A percentile compares a stretch with the other conserved stretches of the same genome.
These are phyloP conservation scores for Trinorchestia longiramus DNA, from an alignment of 1,140 invertebrate species.

Conservation along the genomic window DNA sequence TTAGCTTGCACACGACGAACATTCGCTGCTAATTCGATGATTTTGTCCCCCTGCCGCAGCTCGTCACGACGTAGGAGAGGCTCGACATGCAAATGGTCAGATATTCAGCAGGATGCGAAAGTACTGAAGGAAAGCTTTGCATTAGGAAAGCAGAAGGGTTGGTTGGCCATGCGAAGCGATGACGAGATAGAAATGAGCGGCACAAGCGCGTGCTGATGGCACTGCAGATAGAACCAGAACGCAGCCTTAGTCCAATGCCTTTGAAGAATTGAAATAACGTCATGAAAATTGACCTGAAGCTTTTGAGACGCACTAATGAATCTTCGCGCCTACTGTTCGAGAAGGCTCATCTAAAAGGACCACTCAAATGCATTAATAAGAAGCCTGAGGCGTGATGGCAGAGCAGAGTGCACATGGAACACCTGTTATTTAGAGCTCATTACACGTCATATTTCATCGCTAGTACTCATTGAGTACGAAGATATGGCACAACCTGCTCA, in stretches of 20 bases:
- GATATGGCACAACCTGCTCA: background rate
- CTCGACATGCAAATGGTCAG: background rate
- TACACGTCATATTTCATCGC: background rate
- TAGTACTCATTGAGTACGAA: background rate
- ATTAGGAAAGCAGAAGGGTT: background rate
- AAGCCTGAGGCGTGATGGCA: background rate
- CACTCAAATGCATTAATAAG: background rate
- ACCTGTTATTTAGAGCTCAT: background rate
- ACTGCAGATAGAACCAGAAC: background rate
- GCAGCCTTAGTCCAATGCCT: background rate
- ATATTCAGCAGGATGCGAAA: background rate
- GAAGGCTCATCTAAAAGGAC: background rate
- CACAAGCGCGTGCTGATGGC: constrained; percentile 16
- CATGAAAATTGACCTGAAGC: background rate
- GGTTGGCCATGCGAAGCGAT: background rate
- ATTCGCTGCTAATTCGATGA: background rate
- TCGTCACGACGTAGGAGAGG: background rate
- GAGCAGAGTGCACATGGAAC: background rate
- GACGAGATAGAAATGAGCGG: constrained; percentile 27
- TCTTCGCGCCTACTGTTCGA: constrained; percentile 10
- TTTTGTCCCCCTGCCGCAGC: background rate
- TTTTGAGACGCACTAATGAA: background rate
- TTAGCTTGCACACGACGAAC: background rate
- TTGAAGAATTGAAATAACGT: background rate
- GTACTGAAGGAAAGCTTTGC: background rate